These are phyloP conservation scores for Sussaba pulchella DNA, from an alignment of 2,888 invertebrate genomes.

Conservation along the genomic window DNA sequence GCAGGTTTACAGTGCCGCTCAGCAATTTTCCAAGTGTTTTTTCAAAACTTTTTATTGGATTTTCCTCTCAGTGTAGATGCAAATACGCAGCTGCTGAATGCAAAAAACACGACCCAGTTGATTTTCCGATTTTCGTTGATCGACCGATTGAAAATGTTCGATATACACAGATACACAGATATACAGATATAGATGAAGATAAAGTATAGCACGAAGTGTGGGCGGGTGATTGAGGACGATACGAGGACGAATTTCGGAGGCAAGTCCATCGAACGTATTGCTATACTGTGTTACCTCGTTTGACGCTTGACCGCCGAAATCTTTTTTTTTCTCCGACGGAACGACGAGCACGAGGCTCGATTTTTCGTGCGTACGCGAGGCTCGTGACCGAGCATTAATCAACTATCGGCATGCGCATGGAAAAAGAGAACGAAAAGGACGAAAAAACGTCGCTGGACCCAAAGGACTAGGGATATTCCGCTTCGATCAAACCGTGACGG, in stretches of 20 bases:
- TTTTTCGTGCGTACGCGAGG: background rate
- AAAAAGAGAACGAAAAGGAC: background rate
- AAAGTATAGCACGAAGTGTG: no score
- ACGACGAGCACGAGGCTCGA: background rate
- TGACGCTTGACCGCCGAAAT: background rate
- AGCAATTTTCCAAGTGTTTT: no score
- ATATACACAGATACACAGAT: no score
- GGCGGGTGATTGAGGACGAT: background rate
- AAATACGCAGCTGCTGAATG: no score
- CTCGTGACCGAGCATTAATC: background rate
- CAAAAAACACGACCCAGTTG: no score
- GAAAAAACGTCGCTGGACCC: background rate
- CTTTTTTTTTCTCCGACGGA: background rate
- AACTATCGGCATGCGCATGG: background rate
- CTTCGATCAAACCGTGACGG: no score
- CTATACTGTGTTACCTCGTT: background rate
- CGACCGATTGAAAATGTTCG: no score
- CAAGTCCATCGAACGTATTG: background rate
- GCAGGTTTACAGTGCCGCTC: no score
- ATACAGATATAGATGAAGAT: no score
- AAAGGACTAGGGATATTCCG: background rate
- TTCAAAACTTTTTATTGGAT: no score
- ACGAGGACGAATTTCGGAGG: background rate
- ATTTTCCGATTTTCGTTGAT: no score
- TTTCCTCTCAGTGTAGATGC: no score